Conservation (phyloP, 2,888 invertebrate genomes). For the Ctenicera cuprea region DNA sequence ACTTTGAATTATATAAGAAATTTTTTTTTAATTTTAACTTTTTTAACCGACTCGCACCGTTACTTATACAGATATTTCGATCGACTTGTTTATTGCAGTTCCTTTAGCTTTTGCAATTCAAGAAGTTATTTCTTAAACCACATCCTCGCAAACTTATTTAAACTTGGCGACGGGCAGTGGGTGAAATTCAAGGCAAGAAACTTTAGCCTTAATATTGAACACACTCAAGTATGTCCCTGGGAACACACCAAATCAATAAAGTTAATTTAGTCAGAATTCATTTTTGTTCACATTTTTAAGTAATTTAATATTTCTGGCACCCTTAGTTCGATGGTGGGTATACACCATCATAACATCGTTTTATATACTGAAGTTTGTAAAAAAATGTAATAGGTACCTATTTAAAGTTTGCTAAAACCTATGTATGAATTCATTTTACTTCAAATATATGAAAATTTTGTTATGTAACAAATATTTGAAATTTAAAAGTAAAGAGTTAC, state of each 20-base stretch:
- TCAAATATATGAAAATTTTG: too few relatives aligned
- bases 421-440: too few relatives aligned
- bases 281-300: not conserved
- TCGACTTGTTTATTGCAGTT: not conserved
- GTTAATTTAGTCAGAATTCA: not conserved
- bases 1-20: not conserved
- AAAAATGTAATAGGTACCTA: too few relatives aligned
- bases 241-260: slow-evolving; percentile 9
- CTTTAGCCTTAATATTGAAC: not conserved
- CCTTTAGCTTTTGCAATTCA: slow-evolving; percentile 1
- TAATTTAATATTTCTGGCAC: not conserved
- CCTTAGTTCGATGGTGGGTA: too few relatives aligned
- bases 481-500: too few relatives aligned
- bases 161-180: not conserved
- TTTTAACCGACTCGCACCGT: too few relatives aligned
- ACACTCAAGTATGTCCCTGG: not conserved
- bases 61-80: not conserved
- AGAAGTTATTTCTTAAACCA: slow-evolving; percentile 6
- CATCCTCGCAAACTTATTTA: slow-evolving; percentile 5
- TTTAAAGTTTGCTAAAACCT: too few relatives aligned
- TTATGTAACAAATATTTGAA: too few relatives aligned
- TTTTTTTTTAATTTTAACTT: too few relatives aligned
- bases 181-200: slow-evolving; percentile 4
- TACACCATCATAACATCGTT: too few relatives aligned
- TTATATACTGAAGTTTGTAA: too few relatives aligned